Evolutionary conservation across 2,797 vertebrate species (phyloP), one percentile per base, ranked within the genome.

Genomic region (Rhabdomys pumilio): DNA sequence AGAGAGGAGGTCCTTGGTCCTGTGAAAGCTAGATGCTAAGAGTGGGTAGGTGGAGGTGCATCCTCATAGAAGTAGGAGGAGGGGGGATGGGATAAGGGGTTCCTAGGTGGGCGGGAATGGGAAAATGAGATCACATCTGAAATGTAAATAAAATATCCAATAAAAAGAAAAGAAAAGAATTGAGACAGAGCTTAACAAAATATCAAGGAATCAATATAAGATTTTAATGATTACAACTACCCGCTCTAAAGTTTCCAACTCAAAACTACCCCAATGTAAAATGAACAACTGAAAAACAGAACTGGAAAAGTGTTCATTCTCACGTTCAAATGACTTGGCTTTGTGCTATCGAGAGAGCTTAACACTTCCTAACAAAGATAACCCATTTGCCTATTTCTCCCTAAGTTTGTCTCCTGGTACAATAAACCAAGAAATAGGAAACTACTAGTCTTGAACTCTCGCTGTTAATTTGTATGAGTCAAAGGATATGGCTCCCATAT

Each of bases 181-280:
- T 50, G 10, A 50, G 44, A 86, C 10, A 55, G 34, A 79, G 38
- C 26, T 92, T 93, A 76, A 59, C 19, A 76, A 85, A 93, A 63
- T n/a, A 81, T 29, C 29, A 61, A 79, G 20, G 2, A 59, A 81
- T 94, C 55, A 81, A 67, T n/a, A 85, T 84, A 80, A 59, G 11
- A 80, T 75, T 94, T 76, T 96, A 84, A 14, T 75, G 34, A 94
- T 84, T 82, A 38, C 8, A 79, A n/a, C 31, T 85, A 50, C 11
- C 19, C 9, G 53, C 50, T 82, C 20, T 47, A 80, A 83, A 79
- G 24, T 73, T 94, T 73, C 26, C 59, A 85, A 47, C 8, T 65
- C 24, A 83, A 84, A 87, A 76, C 86, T 63, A 53, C 44, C 63
- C 24, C 38, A 89, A 75, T 73, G 75, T 81, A 76, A 94, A 92